phyloP scores from a whole-genome alignment of 1,140 invertebrate species.

The Heliconius himera region DNA sequence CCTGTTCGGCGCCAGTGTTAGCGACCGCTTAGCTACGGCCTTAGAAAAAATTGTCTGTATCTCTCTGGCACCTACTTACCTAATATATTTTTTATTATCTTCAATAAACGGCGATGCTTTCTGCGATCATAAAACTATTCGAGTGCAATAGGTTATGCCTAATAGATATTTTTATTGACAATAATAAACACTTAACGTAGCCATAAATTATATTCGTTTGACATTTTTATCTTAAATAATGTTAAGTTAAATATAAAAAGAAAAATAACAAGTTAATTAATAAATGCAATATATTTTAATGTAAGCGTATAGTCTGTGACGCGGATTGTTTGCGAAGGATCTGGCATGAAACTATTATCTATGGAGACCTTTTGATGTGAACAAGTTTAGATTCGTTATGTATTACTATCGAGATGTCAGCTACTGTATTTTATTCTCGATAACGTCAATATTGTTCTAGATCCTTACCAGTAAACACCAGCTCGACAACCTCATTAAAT shows the following conservation, averaged over 20 bases:
- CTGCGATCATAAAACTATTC: conserved; percentile 20
- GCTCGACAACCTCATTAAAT: conserved; percentile 55
- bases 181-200: conserved; percentile 35
- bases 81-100: conserved; percentile 33
- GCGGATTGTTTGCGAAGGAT: not conserved
- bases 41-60: conserved; percentile 43
- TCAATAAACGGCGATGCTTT: conserved; percentile 9
- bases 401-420: conserved; percentile 43
- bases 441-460: conserved; percentile 66
- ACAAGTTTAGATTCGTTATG: conserved; percentile 32
- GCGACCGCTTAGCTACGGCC: conserved; percentile 53
- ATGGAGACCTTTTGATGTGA: conserved; percentile 29
- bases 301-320: not conserved
- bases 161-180: conserved; percentile 46
- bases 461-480: conserved; percentile 63
- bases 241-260: conserved; percentile 8
- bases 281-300: conserved; percentile 7
- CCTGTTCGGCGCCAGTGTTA: conserved; percentile 64
- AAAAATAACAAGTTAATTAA: conserved; percentile 26
- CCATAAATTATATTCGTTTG: conserved; percentile 33
- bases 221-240: conserved; percentile 31
- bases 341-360: conserved; percentile 14
- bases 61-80: conserved; percentile 20
- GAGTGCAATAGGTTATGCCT: conserved; percentile 40
- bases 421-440: conserved; percentile 51